Evolutionary conservation across 2,888 invertebrate species (phyloP).

Genomic region (Tetranychus piercei): DNA sequence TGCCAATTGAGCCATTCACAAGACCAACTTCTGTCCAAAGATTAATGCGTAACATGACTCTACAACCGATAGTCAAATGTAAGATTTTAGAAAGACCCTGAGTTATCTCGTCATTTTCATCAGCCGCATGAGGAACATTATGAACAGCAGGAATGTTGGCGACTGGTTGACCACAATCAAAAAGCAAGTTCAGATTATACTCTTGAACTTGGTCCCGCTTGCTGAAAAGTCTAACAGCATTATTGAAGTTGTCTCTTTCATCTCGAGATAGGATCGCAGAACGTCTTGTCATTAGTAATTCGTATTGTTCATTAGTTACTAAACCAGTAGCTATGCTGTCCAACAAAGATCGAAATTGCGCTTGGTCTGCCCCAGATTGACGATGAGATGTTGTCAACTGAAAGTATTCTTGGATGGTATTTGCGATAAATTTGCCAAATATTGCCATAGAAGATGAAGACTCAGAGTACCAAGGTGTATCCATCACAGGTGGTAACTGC

Average conservation of each 20-base stretch:
- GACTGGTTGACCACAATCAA: not conserved
- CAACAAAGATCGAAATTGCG: not conserved
- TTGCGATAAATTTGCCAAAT: no score
- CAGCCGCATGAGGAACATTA: constrained; percentile 4
- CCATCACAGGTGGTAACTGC: not conserved
- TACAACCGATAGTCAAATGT: not conserved
- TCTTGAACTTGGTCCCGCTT: not conserved
- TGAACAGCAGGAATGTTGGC: not conserved
- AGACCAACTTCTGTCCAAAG: not conserved
- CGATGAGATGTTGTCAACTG: not conserved
- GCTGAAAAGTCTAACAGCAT: not conserved
- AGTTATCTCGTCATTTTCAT: not conserved
- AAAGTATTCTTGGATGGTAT: no score
- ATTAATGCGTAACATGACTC: not conserved
- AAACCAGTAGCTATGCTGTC: not conserved
- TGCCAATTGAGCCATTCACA: not conserved
- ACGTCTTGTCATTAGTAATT: constrained; percentile 8
- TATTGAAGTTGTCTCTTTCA: not conserved
- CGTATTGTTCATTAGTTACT: not conserved
- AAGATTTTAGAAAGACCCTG: not conserved
- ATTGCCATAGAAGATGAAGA: not conserved
- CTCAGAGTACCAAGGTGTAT: not conserved
- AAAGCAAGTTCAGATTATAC: not conserved
- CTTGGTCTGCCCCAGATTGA: not conserved
- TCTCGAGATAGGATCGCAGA: not conserved